Percentiles rank a stretch among this genome's conserved stretches.
Evolutionary conservation across 2,888 invertebrate species (phyloP).

Genomic region (Bugulina stolonifera): DNA sequence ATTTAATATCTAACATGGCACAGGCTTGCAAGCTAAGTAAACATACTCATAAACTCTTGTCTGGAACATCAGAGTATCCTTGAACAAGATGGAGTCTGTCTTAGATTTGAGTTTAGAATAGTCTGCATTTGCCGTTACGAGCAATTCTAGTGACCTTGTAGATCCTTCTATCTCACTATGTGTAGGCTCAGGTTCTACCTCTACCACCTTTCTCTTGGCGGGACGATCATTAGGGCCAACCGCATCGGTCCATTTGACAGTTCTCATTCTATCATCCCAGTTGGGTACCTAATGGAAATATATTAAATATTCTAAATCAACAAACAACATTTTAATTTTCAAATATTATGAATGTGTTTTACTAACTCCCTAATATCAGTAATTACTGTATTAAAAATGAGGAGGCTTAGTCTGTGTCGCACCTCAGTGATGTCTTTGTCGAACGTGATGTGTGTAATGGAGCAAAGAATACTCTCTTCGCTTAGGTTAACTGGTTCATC

Average conservation of each 20-base stretch:
- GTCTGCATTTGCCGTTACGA: slow-evolving; percentile 47
- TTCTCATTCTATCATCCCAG: slow-evolving; percentile 52
- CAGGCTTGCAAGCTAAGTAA: too few species aligned
- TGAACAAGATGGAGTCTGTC: slow-evolving; percentile 44
- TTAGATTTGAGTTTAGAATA: slow-evolving; percentile 48
- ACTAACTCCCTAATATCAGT: neutral
- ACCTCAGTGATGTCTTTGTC: slow-evolving; percentile 33
- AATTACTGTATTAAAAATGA: too few species aligned
- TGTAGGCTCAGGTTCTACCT: slow-evolving; percentile 50
- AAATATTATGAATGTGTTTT: neutral
- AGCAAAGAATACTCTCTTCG: slow-evolving; percentile 41
- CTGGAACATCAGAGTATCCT: slow-evolving; percentile 53
- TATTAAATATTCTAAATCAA: slow-evolving; percentile 13
- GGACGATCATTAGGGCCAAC: slow-evolving; percentile 33
- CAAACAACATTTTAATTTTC: neutral
- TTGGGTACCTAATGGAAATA: slow-evolving; percentile 37
- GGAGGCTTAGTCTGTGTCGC: too few species aligned
- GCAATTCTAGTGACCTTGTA: slow-evolving; percentile 41
- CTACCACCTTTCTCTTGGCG: slow-evolving; percentile 50
- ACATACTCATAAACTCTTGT: slow-evolving; percentile 51
- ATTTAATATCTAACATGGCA: too few species aligned
- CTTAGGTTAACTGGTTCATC: slow-evolving; percentile 48
- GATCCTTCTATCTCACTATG: slow-evolving; percentile 44
- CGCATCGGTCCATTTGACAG: slow-evolving; percentile 51
- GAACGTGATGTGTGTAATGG: slow-evolving; percentile 47